Evolutionary conservation across 2,888 invertebrate species (phyloP), one percentile per base, ranked within the genome.

Genomic region (Pollenia griseotomentosa): DNA sequence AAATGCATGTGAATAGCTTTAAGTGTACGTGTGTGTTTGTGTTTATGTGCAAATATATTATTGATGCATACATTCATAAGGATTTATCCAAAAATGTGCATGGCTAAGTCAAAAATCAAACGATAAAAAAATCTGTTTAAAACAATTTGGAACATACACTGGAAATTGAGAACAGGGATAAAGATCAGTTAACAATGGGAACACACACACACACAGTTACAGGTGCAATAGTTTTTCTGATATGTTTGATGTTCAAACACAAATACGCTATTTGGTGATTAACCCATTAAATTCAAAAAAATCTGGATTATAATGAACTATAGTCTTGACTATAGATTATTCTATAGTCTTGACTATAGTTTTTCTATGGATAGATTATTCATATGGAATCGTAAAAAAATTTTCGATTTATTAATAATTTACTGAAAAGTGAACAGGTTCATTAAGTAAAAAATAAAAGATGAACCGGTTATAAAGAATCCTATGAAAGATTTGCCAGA

Each of bases 61-160:
- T 66, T 59, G 74, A 68, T 78, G 70, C 57, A 61, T 10, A 12
- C 74, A 63, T 71, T 87, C 55, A 33, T 10, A 59, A 44, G 59
- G 71, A 85, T 85, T 81, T 70, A 53, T 42, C 16, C 55, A 42
- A 65, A 83, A 77, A 75, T 75, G 48, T 86, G 77, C 73, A 71
- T 44, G 14, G 42, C 23, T 68, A 77, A 71, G 78, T 66, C 65
- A 66, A 71, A 65, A 51, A 53, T 23, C 42, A 68, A 14, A 44
- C 14, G 9, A 14, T 51, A 44, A 40, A 40, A 59, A 70, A 79
- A 48, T 40, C 19, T n/a, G 44, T 51, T 68, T 12, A 33, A 79
- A 75, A 53, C 33, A 33, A 75, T 53, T 48, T 33, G 51, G 11
- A 80, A 51, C 23, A 79, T n/a, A 61, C 40, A 51, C n/a, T 51